Conservation (phyloP, 2,888 invertebrate genomes). For the Sceliomorpha sp. region DNA sequence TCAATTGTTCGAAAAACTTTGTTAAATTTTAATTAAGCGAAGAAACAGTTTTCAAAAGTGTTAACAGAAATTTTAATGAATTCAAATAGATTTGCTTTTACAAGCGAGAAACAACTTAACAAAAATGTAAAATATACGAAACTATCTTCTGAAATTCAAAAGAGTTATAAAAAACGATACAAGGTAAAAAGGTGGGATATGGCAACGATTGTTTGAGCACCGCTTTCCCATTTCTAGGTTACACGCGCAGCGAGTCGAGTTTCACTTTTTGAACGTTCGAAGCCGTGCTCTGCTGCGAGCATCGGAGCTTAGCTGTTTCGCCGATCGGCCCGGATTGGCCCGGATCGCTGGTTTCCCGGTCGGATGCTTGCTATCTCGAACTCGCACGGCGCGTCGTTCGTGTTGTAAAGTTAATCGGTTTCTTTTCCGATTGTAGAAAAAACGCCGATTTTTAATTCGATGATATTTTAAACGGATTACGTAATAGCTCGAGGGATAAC, state of each 20-base stretch:
- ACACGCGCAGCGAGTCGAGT: slow-evolving; percentile 80
- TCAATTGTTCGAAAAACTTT: too few species aligned
- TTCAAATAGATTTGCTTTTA: too few species aligned
- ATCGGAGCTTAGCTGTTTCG: slow-evolving; percentile 61
- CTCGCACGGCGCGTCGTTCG: slow-evolving; percentile 20
- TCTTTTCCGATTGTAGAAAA: slow-evolving; percentile 13
- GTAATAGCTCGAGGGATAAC: not conserved
- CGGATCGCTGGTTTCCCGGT: slow-evolving; percentile 52
- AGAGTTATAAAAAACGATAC: too few species aligned
- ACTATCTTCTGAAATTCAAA: too few species aligned
- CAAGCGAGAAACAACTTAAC: too few species aligned
- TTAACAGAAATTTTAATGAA: too few species aligned
- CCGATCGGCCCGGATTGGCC: slow-evolving; percentile 54
- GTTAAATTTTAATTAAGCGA: too few species aligned
- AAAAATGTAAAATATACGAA: too few species aligned
- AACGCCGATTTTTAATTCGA: not conserved
- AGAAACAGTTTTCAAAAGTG: too few species aligned
- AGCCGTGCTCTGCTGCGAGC: slow-evolving; percentile 69
- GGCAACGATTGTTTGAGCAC: slow-evolving; percentile 70
- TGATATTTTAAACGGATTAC: not conserved
- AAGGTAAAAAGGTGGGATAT: too few species aligned
- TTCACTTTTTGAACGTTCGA: slow-evolving; percentile 80
- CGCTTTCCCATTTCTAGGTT: slow-evolving; percentile 79
- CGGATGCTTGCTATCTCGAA: slow-evolving; percentile 45
- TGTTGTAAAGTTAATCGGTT: slow-evolving; percentile 25